Percentiles rank a stretch among this genome's conserved stretches.
phyloP scores from a whole-genome alignment of 2,113 vertebrate genomes.

The Uropsilus gracilis region DNA sequence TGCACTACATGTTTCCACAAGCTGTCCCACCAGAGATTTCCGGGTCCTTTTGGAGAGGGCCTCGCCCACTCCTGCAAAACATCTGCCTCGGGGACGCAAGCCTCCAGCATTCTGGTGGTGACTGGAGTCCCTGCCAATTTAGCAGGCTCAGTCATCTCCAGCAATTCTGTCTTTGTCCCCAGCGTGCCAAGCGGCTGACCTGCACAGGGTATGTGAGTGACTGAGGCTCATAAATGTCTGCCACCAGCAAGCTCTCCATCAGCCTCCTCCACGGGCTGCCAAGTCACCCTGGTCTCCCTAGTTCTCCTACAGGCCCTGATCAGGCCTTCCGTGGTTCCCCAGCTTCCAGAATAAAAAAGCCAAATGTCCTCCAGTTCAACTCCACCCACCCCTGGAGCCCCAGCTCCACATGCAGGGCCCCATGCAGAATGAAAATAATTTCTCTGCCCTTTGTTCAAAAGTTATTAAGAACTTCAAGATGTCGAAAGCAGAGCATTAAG shows the following conservation, averaged over 20 bases:
- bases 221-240: fast-evolving
- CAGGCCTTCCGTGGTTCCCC: not conserved
- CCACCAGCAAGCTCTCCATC: not conserved
- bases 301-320: not conserved
- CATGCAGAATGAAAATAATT: not conserved
- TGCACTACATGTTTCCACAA: conserved; percentile 73
- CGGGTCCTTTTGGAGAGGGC: conserved; percentile 57
- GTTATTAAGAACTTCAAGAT: not conserved
- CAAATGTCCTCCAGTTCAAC: not conserved
- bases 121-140: not conserved
- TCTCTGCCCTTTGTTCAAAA: not conserved
- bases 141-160: not conserved
- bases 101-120: not conserved
- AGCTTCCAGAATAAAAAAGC: not conserved
- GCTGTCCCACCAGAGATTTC: conserved; percentile 76
- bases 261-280: not conserved
- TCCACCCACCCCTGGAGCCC: not conserved
- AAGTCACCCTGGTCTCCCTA: not conserved
- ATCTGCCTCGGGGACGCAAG: conserved; percentile 48
- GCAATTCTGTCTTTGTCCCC: not conserved
- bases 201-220: not conserved
- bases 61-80: conserved; percentile 63
- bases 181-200: fast-evolving
- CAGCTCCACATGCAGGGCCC: not conserved
- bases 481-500: not conserved